phyloP scores from a whole-genome alignment of 1,140 invertebrate species.

The Thaumetopoea pityocampa region DNA sequence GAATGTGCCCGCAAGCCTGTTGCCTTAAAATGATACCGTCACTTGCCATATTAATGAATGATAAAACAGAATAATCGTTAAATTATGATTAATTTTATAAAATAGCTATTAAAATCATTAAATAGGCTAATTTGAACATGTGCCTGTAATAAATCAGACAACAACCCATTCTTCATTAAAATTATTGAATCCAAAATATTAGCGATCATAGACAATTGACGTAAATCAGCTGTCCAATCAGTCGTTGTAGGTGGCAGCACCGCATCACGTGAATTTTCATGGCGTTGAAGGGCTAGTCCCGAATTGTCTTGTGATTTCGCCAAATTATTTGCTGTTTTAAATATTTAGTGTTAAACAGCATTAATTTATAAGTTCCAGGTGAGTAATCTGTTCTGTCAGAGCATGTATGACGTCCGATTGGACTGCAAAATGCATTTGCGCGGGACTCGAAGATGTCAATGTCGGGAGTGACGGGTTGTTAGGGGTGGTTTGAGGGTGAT shows the following conservation, averaged over 20 bases:
- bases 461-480: conserved; percentile 38
- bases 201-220: conserved; percentile 69
- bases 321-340: conserved; percentile 68
- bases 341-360: conserved; percentile 67
- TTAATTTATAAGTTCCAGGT: conserved; percentile 61
- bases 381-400: conserved; percentile 37
- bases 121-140: too few species aligned
- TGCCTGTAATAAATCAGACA: too few species aligned
- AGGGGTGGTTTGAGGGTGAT: conserved; percentile 53
- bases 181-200: conserved; percentile 1
- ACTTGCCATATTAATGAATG: too few species aligned
- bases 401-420: conserved; percentile 12
- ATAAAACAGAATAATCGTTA: too few species aligned
- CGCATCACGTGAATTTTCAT: conserved; percentile 77
- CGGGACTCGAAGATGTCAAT: conserved; percentile 63
- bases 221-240: conserved; percentile 74
- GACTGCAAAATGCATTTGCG: conserved; percentile 37
- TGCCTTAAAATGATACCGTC: too few species aligned
- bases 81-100: too few species aligned
- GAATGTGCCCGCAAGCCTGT: too few species aligned
- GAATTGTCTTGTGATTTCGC: conserved; percentile 75
- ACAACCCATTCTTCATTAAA: too few species aligned
- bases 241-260: conserved; percentile 73
- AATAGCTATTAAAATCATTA: too few species aligned
- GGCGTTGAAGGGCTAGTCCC: conserved; percentile 74